Conservation (phyloP, 2,888 invertebrate species). For the Melipona beecheii region DNA sequence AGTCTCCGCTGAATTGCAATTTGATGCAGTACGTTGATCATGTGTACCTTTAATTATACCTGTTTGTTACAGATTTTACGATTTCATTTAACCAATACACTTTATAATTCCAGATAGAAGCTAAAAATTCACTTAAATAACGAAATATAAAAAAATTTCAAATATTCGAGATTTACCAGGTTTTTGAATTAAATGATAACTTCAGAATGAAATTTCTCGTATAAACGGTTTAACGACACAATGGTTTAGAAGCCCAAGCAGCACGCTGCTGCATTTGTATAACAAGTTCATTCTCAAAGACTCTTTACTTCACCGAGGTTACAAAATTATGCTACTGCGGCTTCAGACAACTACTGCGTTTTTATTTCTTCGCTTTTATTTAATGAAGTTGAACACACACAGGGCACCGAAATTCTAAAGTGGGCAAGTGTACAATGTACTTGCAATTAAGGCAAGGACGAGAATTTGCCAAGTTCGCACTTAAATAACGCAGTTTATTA, state of each 20-base stretch:
- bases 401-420: background rate
- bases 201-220: background rate
- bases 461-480: background rate
- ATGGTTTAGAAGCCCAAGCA: background rate
- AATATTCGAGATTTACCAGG: background rate
- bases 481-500: no score
- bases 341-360: background rate
- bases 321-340: background rate
- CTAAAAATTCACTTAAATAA: background rate
- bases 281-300: background rate
- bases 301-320: background rate
- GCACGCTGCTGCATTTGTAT: background rate
- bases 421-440: background rate
- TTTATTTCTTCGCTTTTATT: background rate
- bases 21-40: conserved; percentile 23
- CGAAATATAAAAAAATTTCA: background rate
- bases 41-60: conserved; percentile 1
- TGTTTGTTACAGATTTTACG: background rate
- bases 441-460: background rate
- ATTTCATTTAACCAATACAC: background rate
- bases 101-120: background rate
- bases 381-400: background rate
- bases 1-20: conserved; percentile 35
- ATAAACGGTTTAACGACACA: background rate
- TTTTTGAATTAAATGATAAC: background rate